phyloP scores from a whole-genome alignment of 2,797 vertebrate genomes.

The Hemitrygon akajei region DNA sequence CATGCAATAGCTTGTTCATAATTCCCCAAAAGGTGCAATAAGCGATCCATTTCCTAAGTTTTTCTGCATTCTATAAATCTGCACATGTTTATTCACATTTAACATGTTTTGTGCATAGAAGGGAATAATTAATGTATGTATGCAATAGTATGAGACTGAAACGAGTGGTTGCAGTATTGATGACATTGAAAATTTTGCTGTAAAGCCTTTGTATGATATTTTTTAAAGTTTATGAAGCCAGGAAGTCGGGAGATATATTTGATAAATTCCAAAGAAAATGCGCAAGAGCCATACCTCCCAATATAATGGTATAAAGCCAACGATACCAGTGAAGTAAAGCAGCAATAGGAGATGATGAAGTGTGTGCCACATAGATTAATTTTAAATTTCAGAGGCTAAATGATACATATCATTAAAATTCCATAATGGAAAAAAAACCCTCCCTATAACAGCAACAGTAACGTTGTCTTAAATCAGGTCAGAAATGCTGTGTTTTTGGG shows the following conservation, averaged over 20 bases:
- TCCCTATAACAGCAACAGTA: slow-evolving; percentile 25
- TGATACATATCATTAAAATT: slow-evolving; percentile 29
- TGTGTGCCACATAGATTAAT: slow-evolving; percentile 5
- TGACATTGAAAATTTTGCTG: slow-evolving; percentile 18
- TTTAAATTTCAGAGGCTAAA: slow-evolving; percentile 14
- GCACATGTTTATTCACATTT: slow-evolving; percentile 4
- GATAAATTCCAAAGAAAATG: slow-evolving; percentile 34
- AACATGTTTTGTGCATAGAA: neutral
- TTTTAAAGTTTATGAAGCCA: slow-evolving; percentile 21
- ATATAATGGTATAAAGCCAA: neutral
- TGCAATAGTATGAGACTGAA: slow-evolving; percentile 11
- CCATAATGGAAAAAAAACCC: slow-evolving; percentile 24
- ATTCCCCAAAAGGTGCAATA: slow-evolving; percentile 26
- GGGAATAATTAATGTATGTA: neutral
- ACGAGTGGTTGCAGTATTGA: slow-evolving; percentile 21
- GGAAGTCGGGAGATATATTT: slow-evolving; percentile 11
- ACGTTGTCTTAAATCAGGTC: slow-evolving; percentile 29
- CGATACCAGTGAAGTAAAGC: neutral
- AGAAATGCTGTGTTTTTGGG: slow-evolving; percentile 18
- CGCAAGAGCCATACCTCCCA: neutral
- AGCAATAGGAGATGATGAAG: neutral
- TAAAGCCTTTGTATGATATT: slow-evolving; percentile 35
- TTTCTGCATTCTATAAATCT: slow-evolving; percentile 24
- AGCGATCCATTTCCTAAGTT: slow-evolving; percentile 16
- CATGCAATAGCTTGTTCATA: slow-evolving; percentile 15